Evolutionary conservation across 1,140 invertebrate species (phyloP).

Genomic region (Propsilocerus akamusi): DNA sequence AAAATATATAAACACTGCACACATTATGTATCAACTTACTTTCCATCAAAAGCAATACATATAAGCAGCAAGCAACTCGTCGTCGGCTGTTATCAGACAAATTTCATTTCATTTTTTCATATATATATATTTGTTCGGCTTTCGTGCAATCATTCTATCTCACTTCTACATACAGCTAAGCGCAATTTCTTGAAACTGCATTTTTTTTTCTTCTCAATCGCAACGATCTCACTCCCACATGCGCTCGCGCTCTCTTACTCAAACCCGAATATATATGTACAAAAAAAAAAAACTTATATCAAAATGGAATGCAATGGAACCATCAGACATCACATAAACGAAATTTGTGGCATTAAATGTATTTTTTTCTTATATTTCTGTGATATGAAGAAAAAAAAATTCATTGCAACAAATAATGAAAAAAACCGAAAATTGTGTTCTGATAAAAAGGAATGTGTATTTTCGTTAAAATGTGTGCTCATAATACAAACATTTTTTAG

Average conservation of each 20-base stretch:
- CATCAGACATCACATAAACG: not conserved
- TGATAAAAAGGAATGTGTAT: conserved; percentile 1
- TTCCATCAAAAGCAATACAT: too few relatives aligned
- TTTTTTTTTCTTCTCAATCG: not conserved
- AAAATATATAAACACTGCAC: too few relatives aligned
- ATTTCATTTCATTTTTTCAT: too few relatives aligned
- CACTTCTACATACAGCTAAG: not conserved
- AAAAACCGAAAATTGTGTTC: not conserved
- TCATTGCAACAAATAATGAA: not conserved
- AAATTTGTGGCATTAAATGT: not conserved
- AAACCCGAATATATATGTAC: too few relatives aligned
- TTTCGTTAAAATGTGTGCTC: not conserved
- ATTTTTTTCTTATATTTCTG: not conserved
- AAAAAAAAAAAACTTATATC: too few relatives aligned
- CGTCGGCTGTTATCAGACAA: conserved; percentile 1
- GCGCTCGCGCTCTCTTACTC: too few relatives aligned
- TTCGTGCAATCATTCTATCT: not conserved
- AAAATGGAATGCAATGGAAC: not conserved
- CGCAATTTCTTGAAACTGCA: not conserved
- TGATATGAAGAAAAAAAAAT: not conserved
- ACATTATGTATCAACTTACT: too few relatives aligned
- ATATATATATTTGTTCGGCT: not conserved
- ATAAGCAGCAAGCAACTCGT: not conserved
- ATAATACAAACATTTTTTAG: not conserved
- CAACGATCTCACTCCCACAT: not conserved